phyloP scores from a whole-genome alignment of 2,113 vertebrate species.

The Pteropus alecto region DNA sequence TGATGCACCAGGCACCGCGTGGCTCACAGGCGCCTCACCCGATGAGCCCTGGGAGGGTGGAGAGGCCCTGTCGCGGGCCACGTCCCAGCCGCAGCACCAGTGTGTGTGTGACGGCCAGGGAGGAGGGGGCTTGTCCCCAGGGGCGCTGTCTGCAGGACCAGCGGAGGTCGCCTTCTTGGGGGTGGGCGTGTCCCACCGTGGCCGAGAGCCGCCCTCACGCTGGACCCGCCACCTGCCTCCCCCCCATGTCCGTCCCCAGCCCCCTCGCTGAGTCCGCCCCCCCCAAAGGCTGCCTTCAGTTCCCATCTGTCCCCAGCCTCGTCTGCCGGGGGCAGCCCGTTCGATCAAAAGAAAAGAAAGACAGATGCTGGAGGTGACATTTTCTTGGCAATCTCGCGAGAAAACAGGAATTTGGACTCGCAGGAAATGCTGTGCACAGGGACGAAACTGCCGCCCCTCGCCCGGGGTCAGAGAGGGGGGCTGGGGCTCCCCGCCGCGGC shows the following conservation, averaged over 20 bases:
- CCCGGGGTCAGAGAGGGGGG: accelerated
- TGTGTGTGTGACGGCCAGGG: no score
- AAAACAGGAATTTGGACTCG: not conserved
- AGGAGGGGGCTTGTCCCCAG: accelerated
- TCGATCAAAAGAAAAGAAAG: not conserved
- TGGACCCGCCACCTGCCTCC: not conserved
- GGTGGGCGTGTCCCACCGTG: accelerated
- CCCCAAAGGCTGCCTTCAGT: no score
- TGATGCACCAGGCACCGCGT: no score
- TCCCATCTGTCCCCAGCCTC: not conserved
- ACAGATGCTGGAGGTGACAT: not conserved
- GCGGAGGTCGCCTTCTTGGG: not conserved
- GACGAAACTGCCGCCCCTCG: accelerated
- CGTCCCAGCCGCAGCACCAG: no score
- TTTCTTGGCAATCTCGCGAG: not conserved
- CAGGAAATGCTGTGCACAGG: accelerated
- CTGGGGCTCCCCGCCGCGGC: not conserved
- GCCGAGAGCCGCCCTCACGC: not conserved
- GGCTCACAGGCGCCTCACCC: no score
- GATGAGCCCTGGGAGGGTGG: no score
- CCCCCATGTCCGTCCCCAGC: accelerated
- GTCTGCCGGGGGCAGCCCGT: not conserved
- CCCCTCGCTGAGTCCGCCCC: not conserved
- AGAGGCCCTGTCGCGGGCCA: no score
- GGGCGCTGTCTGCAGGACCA: accelerated